Evolutionary conservation across 1,140 invertebrate species (phyloP).

Genomic region (Propsilocerus akamusi): DNA sequence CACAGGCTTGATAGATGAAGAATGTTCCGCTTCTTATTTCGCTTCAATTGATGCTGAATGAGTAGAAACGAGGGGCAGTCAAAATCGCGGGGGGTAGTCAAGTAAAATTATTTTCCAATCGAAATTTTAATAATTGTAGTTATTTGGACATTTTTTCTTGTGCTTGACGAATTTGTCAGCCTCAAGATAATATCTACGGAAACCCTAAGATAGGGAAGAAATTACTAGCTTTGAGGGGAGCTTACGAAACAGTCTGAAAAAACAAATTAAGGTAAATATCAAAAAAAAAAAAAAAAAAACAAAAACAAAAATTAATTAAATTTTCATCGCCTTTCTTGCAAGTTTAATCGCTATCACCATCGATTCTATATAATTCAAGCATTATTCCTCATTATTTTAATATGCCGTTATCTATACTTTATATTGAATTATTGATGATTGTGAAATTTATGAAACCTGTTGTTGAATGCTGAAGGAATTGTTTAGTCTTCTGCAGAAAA

Average conservation of each 20-base stretch:
- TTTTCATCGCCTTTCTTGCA: neutral
- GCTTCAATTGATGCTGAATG: neutral
- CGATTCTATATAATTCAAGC: too few species aligned
- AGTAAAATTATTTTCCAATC: too few species aligned
- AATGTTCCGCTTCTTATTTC: neutral
- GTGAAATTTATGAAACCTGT: too few species aligned
- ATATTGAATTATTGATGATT: too few species aligned
- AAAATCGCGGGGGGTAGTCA: too few species aligned
- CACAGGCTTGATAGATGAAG: neutral
- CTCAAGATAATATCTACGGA: neutral
- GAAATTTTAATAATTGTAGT: too few species aligned
- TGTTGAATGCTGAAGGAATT: too few species aligned
- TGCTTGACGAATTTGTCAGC: neutral
- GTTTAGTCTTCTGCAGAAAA: too few species aligned
- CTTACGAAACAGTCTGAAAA: neutral
- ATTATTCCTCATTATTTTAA: too few species aligned
- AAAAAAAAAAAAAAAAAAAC: neutral
- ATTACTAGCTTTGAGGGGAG: neutral
- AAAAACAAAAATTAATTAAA: neutral
- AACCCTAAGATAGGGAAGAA: neutral
- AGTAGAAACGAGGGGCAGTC: too few species aligned
- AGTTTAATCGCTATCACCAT: neutral
- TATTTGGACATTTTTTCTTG: neutral
- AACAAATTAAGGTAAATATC: neutral
- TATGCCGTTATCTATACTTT: too few species aligned